Conservation (phyloP, 2,113 vertebrate genomes). For the Euleptes europaea region DNA sequence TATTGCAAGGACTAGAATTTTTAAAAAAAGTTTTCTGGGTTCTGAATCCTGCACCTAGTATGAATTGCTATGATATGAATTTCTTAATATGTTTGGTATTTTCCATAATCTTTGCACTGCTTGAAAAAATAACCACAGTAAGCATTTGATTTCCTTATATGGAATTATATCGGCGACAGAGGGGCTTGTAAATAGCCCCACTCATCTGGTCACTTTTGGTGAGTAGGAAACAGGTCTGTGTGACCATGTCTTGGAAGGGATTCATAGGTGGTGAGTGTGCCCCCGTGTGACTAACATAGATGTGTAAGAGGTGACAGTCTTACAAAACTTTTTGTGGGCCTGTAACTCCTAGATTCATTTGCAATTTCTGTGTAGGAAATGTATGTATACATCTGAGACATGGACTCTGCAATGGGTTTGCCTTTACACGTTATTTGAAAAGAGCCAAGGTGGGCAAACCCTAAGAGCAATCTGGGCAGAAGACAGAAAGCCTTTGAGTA, state of each 20-base stretch:
- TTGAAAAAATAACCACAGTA: not conserved
- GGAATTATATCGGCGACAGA: no score
- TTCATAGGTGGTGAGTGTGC: not conserved
- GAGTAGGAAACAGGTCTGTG: not conserved
- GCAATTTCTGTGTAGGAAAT: not conserved
- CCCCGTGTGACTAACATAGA: not conserved
- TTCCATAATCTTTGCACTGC: not conserved
- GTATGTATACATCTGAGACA: not conserved
- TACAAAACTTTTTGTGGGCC: not conserved
- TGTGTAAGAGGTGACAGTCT: no score
- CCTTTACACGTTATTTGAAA: not conserved
- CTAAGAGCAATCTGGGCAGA: not conserved
- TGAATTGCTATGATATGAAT: not conserved
- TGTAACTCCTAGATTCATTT: not conserved
- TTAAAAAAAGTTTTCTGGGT: not conserved
- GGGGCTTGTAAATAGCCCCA: no score
- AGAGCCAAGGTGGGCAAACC: not conserved
- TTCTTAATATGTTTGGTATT: not conserved
- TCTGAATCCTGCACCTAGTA: not conserved
- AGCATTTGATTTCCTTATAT: no score
- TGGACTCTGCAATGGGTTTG: not conserved
- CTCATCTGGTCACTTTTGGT: not conserved
- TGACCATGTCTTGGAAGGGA: no score
- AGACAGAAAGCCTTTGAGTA: not conserved
- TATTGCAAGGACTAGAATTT: not conserved